phyloP scores from a whole-genome alignment of 1,140 invertebrate species.

The Drosophila tani region DNA sequence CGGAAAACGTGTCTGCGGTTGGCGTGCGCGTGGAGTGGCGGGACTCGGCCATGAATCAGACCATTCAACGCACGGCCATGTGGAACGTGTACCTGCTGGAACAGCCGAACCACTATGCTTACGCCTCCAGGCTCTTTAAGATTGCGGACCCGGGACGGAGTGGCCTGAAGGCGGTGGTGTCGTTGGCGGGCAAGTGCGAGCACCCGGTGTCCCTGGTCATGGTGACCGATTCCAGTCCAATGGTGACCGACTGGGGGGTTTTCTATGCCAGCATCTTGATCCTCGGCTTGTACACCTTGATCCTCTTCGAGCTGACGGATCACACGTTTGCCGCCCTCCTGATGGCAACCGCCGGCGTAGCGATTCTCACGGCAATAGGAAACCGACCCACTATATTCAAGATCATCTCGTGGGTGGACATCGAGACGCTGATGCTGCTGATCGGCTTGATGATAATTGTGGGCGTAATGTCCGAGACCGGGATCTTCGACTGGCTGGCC shows the following conservation, averaged over 20 bases:
- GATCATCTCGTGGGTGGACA: constrained; percentile 93
- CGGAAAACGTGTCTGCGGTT: background rate
- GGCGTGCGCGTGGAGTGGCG: background rate
- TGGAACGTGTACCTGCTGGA: constrained; percentile 13
- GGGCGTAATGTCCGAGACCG: constrained; percentile 92
- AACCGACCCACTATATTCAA: constrained; percentile 89
- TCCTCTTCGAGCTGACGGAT: constrained; percentile 93
- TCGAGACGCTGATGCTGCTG: constrained; percentile 92
- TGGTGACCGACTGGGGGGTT: constrained; percentile 85
- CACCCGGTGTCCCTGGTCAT: constrained; percentile 22
- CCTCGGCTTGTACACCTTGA: constrained; percentile 90
- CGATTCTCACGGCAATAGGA: constrained; percentile 89
- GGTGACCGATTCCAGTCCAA: constrained; percentile 3
- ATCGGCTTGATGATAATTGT: constrained; percentile 97
- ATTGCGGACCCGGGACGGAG: fast-evolving
- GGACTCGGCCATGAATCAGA: background rate
- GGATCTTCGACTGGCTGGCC: constrained; percentile 93
- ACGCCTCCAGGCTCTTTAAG: background rate
- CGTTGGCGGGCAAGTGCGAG: background rate
- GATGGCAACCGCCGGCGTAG: constrained; percentile 89
- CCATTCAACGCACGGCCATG: background rate
- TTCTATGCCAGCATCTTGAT: constrained; percentile 89
- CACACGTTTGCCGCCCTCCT: constrained; percentile 92
- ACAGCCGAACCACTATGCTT: background rate
- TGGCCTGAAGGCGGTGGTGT: background rate